These are phyloP conservation scores for Tachina grossa DNA, from an alignment of 2,888 invertebrate species.

Conservation along the genomic window DNA sequence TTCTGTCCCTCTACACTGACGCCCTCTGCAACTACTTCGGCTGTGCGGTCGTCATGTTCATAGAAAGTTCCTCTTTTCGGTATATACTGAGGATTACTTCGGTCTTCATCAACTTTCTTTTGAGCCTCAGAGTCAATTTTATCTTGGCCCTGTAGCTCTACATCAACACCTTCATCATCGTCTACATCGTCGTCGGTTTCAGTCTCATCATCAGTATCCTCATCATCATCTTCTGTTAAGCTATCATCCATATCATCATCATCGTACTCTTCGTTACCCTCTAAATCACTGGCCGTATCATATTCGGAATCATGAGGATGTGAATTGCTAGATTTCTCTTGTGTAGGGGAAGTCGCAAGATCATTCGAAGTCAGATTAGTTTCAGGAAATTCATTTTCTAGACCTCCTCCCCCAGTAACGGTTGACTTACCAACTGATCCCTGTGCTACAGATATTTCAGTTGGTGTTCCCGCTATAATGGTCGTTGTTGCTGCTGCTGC, in stretches of 20 bases:
- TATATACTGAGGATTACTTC: conserved; percentile 98
- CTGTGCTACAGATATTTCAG: conserved; percentile 65
- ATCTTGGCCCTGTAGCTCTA: conserved; percentile 86
- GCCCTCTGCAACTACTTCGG: conserved; percentile 78
- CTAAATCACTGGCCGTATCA: conserved; percentile 83
- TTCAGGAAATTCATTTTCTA: conserved; percentile 74
- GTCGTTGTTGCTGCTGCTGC: conserved; percentile 73
- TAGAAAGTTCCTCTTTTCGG: conserved; percentile 98
- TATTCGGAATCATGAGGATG: conserved; percentile 83
- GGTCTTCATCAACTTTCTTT: conserved; percentile 94
- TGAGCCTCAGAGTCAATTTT: conserved; percentile 85
- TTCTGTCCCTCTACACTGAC: conserved; percentile 45
- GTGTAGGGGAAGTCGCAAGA: conserved; percentile 80
- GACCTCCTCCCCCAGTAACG: conserved; percentile 70
- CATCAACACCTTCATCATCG: conserved; percentile 84
- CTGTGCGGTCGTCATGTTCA: conserved; percentile 96
- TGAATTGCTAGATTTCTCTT: conserved; percentile 81
- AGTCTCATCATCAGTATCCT: conserved; percentile 74
- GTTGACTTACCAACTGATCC: conserved; percentile 62
- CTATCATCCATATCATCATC: conserved; percentile 73
- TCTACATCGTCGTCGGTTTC: conserved; percentile 77
- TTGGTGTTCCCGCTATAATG: conserved; percentile 72
- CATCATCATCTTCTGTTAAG: conserved; percentile 73
- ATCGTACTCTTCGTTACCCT: conserved; percentile 81
- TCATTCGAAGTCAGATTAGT: conserved; percentile 70